Conservation (phyloP, 2,888 invertebrate species). For the Heterodera filipjevi region DNA sequence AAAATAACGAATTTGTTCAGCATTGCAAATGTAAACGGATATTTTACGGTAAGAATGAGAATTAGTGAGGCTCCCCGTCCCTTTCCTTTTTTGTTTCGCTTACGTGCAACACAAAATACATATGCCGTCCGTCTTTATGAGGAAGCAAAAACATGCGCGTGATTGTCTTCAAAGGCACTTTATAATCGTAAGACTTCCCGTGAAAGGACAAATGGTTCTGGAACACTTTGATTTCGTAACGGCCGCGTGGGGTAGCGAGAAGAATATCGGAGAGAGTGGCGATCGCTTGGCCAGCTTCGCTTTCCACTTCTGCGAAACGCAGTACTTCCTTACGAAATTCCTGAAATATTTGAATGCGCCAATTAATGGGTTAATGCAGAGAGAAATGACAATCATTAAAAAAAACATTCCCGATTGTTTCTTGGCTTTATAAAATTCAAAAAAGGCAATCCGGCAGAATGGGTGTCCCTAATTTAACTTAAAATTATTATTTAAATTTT, state of each 20-base stretch:
- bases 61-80: too few relatives aligned
- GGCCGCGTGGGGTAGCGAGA: slow-evolving; percentile 96
- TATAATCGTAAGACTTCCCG: slow-evolving; percentile 99
- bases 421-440: slow-evolving; percentile 1
- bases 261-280: slow-evolving; percentile 94
- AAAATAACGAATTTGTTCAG: slow-evolving; percentile 2
- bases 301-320: slow-evolving; percentile 92
- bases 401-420: too few relatives aligned
- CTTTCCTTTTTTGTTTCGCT: neutral
- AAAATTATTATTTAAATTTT: too few relatives aligned
- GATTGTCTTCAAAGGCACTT: slow-evolving; percentile 96
- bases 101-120: slow-evolving; percentile 70
- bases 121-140: slow-evolving; percentile 94
- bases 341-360: too few relatives aligned
- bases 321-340: slow-evolving; percentile 95
- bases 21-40: too few relatives aligned
- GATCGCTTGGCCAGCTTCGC: slow-evolving; percentile 90
- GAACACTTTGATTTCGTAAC: slow-evolving; percentile 93
- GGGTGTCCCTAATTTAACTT: too few relatives aligned
- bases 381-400: neutral
- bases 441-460: too few relatives aligned
- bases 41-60: too few relatives aligned
- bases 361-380: too few relatives aligned
- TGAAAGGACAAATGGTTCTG: slow-evolving; percentile 87
- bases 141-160: slow-evolving; percentile 89